These are phyloP conservation scores for Gallinago nigripennis DNA, from an alignment of 2,797 vertebrate genomes.

Conservation along the genomic window DNA sequence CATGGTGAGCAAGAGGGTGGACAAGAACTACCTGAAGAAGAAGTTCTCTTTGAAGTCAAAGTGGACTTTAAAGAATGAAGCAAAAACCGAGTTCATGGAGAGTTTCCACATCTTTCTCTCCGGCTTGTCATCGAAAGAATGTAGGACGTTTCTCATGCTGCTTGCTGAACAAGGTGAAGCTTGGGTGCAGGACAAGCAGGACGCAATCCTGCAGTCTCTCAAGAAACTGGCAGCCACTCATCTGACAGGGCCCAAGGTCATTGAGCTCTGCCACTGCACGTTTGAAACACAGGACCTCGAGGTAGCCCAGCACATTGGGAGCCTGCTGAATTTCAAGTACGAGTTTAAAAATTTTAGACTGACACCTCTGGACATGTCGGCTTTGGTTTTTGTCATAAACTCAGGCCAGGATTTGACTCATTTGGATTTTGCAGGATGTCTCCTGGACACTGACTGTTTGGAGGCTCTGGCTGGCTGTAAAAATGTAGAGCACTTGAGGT, in stretches of 20 bases:
- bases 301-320: constrained; percentile 74
- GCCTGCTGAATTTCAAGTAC: constrained; percentile 72
- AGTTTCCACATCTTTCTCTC: constrained; percentile 86
- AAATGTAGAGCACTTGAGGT: constrained; percentile 84
- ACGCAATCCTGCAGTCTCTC: constrained; percentile 74
- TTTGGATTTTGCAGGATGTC: constrained; percentile 87
- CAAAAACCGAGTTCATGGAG: constrained; percentile 80
- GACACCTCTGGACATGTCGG: constrained; percentile 80
- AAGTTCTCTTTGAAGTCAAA: constrained; percentile 86
- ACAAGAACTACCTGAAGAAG: constrained; percentile 67
- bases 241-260: constrained; percentile 87
- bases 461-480: constrained; percentile 80
- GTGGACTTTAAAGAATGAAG: constrained; percentile 83
- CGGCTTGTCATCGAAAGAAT: constrained; percentile 82
- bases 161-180: constrained; percentile 61
- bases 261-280: constrained; percentile 86
- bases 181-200: constrained; percentile 80
- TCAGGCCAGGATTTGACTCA: constrained; percentile 65
- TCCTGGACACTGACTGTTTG: constrained; percentile 83
- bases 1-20: constrained; percentile 80
- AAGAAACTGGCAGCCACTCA: constrained; percentile 72
- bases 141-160: constrained; percentile 75
- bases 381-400: constrained; percentile 82
- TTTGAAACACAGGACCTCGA: constrained; percentile 82
- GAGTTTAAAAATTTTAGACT: constrained; percentile 87